phyloP scores from a whole-genome alignment of 2,888 invertebrate species.

The Oxytorus armatus region DNA sequence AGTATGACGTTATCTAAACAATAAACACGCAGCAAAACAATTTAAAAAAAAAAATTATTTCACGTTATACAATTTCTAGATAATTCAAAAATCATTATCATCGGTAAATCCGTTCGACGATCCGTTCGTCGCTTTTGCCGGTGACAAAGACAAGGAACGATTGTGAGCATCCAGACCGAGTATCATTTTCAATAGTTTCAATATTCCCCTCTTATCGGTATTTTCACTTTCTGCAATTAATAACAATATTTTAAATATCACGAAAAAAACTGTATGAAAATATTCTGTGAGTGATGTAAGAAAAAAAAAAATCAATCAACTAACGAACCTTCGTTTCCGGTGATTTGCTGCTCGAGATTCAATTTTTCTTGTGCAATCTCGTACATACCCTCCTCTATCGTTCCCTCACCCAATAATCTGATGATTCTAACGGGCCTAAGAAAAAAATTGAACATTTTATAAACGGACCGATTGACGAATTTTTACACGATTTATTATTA shows the following conservation, averaged over 20 bases:
- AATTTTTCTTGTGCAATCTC: conserved; percentile 96
- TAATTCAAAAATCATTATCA: conserved; percentile 63
- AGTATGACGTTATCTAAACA: conserved; percentile 3
- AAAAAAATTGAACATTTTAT: too few species aligned
- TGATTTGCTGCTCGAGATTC: conserved; percentile 95
- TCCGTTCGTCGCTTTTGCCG: conserved; percentile 71
- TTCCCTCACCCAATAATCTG: conserved; percentile 92
- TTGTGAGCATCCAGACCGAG: conserved; percentile 87
- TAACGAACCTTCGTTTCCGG: conserved; percentile 86
- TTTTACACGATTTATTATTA: too few species aligned
- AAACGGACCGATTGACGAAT: too few species aligned
- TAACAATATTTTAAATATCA: conserved; percentile 55
- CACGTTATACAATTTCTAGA: not conserved
- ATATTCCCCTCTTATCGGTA: conserved; percentile 91
- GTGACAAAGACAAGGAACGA: conserved; percentile 74
- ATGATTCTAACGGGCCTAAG: conserved; percentile 93
- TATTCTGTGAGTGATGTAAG: conserved; percentile 32
- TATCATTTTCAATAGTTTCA: conserved; percentile 92
- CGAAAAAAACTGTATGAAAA: conserved; percentile 7
- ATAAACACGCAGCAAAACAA: conserved; percentile 2
- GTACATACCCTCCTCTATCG: conserved; percentile 97
- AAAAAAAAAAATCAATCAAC: conserved; percentile 1
- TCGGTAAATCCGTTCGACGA: conserved; percentile 68
- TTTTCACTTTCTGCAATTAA: conserved; percentile 88
- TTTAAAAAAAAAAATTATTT: not conserved